Conservation (phyloP, 2,113 vertebrate genomes). For the Mormyrus iriodes region DNA sequence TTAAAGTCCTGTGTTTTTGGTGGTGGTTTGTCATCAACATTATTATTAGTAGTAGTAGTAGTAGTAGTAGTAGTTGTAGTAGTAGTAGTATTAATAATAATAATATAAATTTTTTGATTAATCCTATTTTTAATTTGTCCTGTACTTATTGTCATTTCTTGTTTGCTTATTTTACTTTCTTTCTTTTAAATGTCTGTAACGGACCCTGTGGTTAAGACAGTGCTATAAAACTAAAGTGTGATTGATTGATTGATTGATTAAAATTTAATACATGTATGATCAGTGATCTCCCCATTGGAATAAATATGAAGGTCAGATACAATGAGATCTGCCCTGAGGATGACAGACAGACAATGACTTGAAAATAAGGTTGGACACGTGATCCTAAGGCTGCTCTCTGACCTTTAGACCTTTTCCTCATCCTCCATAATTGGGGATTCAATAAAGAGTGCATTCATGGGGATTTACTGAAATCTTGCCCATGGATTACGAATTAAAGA, state of each 20-base stretch:
- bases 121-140: too few relatives aligned
- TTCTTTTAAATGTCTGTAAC: too few relatives aligned
- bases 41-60: too few relatives aligned
- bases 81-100: too few relatives aligned
- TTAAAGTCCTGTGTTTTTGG: background rate
- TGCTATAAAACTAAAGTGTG: too few relatives aligned
- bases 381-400: background rate
- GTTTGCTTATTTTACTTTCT: too few relatives aligned
- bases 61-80: too few relatives aligned
- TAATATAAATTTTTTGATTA: too few relatives aligned
- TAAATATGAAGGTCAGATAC: background rate
- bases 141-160: too few relatives aligned
- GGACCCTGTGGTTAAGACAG: too few relatives aligned
- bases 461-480: background rate
- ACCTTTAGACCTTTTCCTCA: background rate
- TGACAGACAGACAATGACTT: background rate
- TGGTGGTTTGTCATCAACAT: too few relatives aligned
- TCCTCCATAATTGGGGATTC: background rate
- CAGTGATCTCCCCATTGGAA: background rate
- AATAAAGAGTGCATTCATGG: background rate
- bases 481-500: background rate
- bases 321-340: background rate
- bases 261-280: background rate
- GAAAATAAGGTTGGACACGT: background rate
- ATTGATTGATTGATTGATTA: background rate